Percentiles rank a stretch among this genome's conserved stretches.
Conservation (phyloP, 2,113 vertebrate genomes). For the Speoplatyrhinus poulsoni region DNA sequence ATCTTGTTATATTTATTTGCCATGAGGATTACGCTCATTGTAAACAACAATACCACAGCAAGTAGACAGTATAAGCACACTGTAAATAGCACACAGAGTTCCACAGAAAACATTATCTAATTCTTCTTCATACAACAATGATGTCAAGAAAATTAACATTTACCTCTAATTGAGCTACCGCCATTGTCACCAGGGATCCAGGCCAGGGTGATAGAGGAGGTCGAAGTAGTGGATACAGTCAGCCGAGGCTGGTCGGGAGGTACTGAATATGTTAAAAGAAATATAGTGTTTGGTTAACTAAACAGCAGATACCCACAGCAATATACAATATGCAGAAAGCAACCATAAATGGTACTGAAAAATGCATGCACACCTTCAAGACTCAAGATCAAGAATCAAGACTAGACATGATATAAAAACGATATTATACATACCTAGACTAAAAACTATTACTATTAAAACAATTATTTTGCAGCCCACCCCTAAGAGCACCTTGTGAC, state of each 20-base stretch:
- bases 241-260: slow-evolving; percentile 96
- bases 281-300: slow-evolving; percentile 10
- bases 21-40: background rate
- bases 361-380: no score
- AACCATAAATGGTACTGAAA: no score
- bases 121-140: background rate
- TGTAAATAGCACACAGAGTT: background rate
- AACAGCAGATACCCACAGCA: background rate
- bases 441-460: no score
- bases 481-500: no score
- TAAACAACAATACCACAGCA: background rate
- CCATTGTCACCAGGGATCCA: slow-evolving; percentile 99
- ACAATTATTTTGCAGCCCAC: no score
- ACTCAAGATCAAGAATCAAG: no score
- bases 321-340: no score
- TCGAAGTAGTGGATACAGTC: slow-evolving; percentile 95
- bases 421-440: no score
- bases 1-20: slow-evolving; percentile 28
- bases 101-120: background rate
- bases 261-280: slow-evolving; percentile 70
- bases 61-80: slow-evolving; percentile 5
- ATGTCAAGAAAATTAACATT: background rate
- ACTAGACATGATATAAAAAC: no score
- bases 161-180: slow-evolving; percentile 83
- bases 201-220: slow-evolving; percentile 93